phyloP scores from a whole-genome alignment of 2,888 invertebrate genomes.

The Coenonympha arcania region DNA sequence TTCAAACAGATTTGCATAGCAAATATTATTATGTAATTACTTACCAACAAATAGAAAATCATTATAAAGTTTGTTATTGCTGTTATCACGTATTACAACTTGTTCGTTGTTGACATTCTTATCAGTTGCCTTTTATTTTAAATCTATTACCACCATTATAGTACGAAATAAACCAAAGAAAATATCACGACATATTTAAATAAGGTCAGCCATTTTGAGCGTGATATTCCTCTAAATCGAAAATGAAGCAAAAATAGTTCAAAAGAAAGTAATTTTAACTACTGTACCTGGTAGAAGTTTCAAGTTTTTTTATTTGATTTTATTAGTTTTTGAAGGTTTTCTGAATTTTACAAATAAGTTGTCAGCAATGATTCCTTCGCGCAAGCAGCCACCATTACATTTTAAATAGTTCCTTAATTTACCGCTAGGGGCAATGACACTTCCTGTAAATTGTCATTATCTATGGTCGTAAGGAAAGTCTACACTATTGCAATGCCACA shows the following conservation, averaged over 20 bases:
- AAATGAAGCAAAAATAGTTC: not conserved
- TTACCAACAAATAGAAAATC: no score
- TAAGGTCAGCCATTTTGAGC: constrained; percentile 30
- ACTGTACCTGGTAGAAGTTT: constrained; percentile 39
- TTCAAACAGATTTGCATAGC: not conserved
- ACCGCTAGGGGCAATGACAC: constrained; percentile 11
- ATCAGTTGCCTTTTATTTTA: constrained; percentile 33
- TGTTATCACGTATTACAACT: constrained; percentile 16
- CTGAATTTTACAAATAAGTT: constrained; percentile 56
- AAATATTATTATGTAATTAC: constrained; percentile 7
- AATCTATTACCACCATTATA: constrained; percentile 42
- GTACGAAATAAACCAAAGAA: constrained; percentile 6
- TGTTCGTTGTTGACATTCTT: constrained; percentile 41
- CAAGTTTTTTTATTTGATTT: constrained; percentile 30
- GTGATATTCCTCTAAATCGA: not conserved
- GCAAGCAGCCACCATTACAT: constrained; percentile 69
- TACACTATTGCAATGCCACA: no score
- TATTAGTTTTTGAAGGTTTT: constrained; percentile 58
- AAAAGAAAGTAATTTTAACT: constrained; percentile 3
- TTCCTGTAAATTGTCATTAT: constrained; percentile 7
- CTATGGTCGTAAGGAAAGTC: not conserved
- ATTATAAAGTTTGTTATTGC: not conserved
- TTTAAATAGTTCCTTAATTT: constrained; percentile 28
- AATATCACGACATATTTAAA: not conserved
- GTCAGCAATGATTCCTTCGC: constrained; percentile 64